phyloP scores from a whole-genome alignment of 2,113 vertebrate species.

The Tragulus kanchil region DNA sequence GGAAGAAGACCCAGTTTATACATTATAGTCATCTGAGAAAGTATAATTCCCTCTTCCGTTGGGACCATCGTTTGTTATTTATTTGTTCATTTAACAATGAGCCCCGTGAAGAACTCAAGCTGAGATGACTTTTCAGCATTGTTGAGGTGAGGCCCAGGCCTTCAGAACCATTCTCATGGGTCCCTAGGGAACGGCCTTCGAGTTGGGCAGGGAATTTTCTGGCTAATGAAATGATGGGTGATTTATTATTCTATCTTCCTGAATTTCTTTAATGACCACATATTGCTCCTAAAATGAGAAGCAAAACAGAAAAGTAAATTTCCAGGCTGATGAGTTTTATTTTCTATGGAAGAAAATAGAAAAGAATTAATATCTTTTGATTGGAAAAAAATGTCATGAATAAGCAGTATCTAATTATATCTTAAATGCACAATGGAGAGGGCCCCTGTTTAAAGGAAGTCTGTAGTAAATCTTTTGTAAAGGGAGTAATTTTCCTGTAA shows the following conservation, averaged over 20 bases:
- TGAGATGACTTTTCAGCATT: background rate
- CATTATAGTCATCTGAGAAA: background rate
- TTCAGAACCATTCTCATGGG: background rate
- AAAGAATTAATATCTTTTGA: conserved; percentile 60
- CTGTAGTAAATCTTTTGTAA: conserved; percentile 30
- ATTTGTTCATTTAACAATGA: background rate
- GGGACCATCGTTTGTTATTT: background rate
- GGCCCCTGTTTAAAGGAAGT: background rate
- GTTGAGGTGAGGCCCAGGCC: background rate
- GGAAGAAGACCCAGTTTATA: background rate
- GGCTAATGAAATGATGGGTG: background rate
- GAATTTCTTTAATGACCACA: conserved; percentile 24
- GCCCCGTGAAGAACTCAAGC: background rate
- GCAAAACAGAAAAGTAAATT: background rate
- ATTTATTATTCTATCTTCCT: background rate
- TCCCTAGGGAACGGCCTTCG: too few relatives aligned
- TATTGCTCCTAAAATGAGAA: background rate
- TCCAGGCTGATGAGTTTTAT: conserved; percentile 5
- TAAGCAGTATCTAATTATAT: conserved; percentile 43
- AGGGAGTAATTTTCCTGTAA: conserved; percentile 60
- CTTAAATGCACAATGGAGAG: background rate
- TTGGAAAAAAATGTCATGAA: conserved; percentile 38
- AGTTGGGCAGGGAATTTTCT: background rate
- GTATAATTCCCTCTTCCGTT: background rate
- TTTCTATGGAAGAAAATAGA: conserved; percentile 39